phyloP scores from a whole-genome alignment of 2,888 invertebrate species.

The Brachypterus glaber region DNA sequence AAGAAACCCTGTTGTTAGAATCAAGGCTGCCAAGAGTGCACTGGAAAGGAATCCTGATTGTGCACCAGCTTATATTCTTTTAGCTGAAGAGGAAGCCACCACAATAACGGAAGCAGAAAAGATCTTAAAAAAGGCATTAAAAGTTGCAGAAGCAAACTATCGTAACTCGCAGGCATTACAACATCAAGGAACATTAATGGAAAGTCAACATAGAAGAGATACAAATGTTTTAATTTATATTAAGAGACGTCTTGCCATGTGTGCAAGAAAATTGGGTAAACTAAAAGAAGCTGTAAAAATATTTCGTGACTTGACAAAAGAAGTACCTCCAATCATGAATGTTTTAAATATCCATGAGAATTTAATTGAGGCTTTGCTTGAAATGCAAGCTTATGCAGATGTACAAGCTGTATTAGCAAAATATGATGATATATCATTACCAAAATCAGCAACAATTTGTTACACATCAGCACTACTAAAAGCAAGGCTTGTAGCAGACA shows the following conservation, averaged over 20 bases:
- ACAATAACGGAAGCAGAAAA: conserved; percentile 84
- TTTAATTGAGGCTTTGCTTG: conserved; percentile 86
- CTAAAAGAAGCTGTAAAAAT: conserved; percentile 92
- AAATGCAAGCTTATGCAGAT: conserved; percentile 95
- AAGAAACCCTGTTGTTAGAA: conserved; percentile 79
- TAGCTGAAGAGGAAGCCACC: conserved; percentile 94
- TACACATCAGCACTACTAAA: conserved; percentile 92
- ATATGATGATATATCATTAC: conserved; percentile 88
- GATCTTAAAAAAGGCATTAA: conserved; percentile 71
- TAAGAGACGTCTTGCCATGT: conserved; percentile 92
- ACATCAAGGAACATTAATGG: conserved; percentile 62
- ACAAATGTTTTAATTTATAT: conserved; percentile 92
- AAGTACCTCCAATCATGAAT: conserved; percentile 90
- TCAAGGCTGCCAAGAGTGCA: conserved; percentile 85
- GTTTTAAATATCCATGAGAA: conserved; percentile 93
- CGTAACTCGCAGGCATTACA: conserved; percentile 70
- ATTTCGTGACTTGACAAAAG: conserved; percentile 93
- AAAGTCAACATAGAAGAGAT: conserved; percentile 75
- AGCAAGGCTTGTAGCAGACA: conserved; percentile 82
- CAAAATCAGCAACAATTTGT: conserved; percentile 90
- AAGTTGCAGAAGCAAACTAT: conserved; percentile 68
- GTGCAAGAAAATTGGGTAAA: conserved; percentile 86
- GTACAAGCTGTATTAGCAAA: conserved; percentile 87
- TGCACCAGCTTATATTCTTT: conserved; percentile 86
- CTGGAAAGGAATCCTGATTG: conserved; percentile 83